Conservation (phyloP, 2,113 vertebrate genomes). For the Clupea harengus region DNA sequence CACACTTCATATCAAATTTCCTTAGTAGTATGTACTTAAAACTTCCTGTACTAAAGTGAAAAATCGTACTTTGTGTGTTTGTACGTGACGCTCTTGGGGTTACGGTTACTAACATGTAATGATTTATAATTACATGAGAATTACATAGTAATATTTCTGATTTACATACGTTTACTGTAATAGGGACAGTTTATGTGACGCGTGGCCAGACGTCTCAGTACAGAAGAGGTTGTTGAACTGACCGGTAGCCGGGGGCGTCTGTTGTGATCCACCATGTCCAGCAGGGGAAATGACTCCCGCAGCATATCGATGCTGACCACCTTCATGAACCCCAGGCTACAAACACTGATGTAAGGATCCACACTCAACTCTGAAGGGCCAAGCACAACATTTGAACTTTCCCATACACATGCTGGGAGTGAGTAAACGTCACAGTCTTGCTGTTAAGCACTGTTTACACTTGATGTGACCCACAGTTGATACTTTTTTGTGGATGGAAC, state of each 20-base stretch:
- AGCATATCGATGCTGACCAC: constrained; percentile 80
- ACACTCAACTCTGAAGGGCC: neutral
- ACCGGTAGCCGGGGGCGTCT: constrained; percentile 71
- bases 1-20: neutral
- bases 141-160: neutral
- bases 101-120: neutral
- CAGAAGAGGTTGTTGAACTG: constrained; percentile 43
- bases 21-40: neutral
- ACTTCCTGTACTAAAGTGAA: no score
- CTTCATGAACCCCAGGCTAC: constrained; percentile 81
- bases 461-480: neutral
- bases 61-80: neutral
- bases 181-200: neutral
- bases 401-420: neutral
- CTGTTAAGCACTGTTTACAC: neutral
- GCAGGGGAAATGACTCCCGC: constrained; percentile 77
- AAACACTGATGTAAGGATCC: constrained; percentile 28
- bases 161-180: neutral
- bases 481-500: neutral
- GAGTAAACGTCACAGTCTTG: neutral
- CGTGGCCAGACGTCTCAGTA: neutral
- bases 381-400: neutral
- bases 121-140: neutral
- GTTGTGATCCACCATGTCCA: constrained; percentile 84
- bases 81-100: neutral